phyloP scores from a whole-genome alignment of 2,888 invertebrate species.

The Tanaodytes sp. region DNA sequence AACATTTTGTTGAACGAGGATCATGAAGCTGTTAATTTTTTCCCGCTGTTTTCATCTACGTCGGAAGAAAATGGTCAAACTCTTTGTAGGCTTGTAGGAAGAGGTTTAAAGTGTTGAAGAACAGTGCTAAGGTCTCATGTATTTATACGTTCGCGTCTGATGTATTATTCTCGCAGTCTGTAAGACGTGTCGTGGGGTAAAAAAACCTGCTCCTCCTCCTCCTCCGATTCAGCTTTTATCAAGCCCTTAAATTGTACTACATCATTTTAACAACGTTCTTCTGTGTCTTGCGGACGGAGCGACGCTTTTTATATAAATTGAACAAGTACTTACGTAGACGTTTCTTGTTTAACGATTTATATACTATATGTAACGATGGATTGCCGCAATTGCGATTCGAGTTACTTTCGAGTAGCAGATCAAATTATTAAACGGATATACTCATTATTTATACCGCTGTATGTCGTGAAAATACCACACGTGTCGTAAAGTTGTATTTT shows the following conservation, averaged over 20 bases:
- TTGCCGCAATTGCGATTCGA: conserved; percentile 8
- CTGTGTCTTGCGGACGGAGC: conserved; percentile 11
- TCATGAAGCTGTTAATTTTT: too few species aligned
- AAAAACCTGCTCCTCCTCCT: too few species aligned
- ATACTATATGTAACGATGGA: conserved; percentile 5
- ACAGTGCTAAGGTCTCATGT: conserved; percentile 28
- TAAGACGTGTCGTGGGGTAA: too few species aligned
- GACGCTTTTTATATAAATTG: conserved; percentile 18
- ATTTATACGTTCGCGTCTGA: conserved; percentile 16
- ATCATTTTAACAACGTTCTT: too few species aligned
- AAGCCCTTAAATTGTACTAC: too few species aligned
- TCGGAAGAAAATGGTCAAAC: too few species aligned
- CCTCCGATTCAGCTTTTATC: too few species aligned
- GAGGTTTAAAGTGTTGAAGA: conserved; percentile 36
- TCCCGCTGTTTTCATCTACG: too few species aligned
- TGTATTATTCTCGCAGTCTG: conserved; percentile 6
- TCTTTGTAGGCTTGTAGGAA: conserved; percentile 5
- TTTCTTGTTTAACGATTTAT: conserved; percentile 13
- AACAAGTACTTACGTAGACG: conserved; percentile 7
- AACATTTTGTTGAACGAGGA: too few species aligned
- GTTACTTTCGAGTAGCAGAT: background rate
- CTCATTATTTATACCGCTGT: conserved; percentile 8
- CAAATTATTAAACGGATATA: conserved; percentile 9
- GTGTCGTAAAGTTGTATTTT: background rate
- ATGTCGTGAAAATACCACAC: background rate